Conservation (phyloP, 2,888 invertebrate species). For the Andricus quercusramuli region DNA sequence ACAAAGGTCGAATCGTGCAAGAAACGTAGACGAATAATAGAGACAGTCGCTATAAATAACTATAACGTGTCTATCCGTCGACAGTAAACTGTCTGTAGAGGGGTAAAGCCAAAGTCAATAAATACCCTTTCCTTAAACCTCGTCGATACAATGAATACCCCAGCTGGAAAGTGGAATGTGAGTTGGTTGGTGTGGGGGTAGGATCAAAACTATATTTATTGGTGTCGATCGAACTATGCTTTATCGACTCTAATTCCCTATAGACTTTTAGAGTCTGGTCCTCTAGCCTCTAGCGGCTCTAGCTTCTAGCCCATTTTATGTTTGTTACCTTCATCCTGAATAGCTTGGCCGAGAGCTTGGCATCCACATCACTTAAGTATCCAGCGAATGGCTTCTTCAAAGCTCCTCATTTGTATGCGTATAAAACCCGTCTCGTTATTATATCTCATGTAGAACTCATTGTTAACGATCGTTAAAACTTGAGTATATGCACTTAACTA, state of each 20-base stretch:
- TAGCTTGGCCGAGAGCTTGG: conserved; percentile 34
- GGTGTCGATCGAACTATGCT: conserved; percentile 16
- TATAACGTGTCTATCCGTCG: conserved; percentile 41
- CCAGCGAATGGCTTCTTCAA: conserved; percentile 42
- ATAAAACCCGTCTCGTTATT: conserved; percentile 46
- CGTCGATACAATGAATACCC: neutral
- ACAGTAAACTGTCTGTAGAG: conserved; percentile 28
- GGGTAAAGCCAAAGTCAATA: conserved; percentile 6
- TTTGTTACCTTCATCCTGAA: conserved; percentile 39
- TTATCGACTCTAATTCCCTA: conserved; percentile 12
- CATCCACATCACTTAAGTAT: neutral
- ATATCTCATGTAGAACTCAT: conserved; percentile 45
- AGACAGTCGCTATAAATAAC: conserved; percentile 37
- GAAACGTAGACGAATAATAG: conserved; percentile 36
- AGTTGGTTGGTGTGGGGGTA: neutral
- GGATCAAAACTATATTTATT: neutral
- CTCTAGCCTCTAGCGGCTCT: no score
- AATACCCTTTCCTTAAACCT: conserved; percentile 1
- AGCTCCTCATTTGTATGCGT: conserved; percentile 29
- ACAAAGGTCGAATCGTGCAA: conserved; percentile 8
- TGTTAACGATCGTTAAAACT: conserved; percentile 49
- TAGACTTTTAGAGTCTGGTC: neutral
- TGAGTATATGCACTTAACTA: conserved; percentile 40
- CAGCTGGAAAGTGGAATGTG: conserved; percentile 22
- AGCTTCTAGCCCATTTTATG: neutral